phyloP scores from a whole-genome alignment of 2,113 vertebrate genomes.

The Pungitius pungitius region DNA sequence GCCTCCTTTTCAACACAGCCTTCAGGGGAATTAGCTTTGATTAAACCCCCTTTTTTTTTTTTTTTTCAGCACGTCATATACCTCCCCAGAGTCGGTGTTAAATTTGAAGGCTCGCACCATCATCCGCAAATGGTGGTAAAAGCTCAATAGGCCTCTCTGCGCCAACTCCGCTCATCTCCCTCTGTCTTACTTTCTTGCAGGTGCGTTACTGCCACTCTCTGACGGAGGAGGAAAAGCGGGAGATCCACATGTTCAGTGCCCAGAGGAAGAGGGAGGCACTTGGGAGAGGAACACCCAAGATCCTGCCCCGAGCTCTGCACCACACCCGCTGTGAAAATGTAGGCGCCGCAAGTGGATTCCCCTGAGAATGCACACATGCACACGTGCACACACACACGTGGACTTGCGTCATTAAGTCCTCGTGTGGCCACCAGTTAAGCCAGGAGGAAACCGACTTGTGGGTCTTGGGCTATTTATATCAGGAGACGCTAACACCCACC shows the following conservation, averaged over 20 bases:
- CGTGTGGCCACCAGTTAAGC: conserved; percentile 24
- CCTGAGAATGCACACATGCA: not conserved
- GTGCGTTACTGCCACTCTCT: conserved; percentile 94
- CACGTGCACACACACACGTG: conserved; percentile 11
- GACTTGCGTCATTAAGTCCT: conserved; percentile 16
- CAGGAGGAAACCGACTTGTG: conserved; percentile 40
- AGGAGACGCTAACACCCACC: conserved; percentile 27
- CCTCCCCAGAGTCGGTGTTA: conserved; percentile 9
- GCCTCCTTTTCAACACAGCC: conserved; percentile 55
- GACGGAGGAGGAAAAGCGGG: conserved; percentile 93
- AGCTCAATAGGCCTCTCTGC: not conserved
- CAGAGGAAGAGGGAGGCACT: conserved; percentile 96
- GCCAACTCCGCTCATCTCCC: conserved; percentile 8
- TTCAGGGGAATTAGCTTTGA: conserved; percentile 45
- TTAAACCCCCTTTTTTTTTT: conserved; percentile 43
- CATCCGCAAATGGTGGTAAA: conserved; percentile 11
- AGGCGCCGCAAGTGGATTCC: conserved; percentile 46
- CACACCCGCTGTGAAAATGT: conserved; percentile 91
- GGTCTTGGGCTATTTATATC: conserved; percentile 60
- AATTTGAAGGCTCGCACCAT: conserved; percentile 46
- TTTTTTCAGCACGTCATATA: conserved; percentile 14
- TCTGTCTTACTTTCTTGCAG: conserved; percentile 78
- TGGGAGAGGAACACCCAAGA: conserved; percentile 90
- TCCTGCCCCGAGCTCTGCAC: conserved; percentile 87
- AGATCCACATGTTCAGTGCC: conserved; percentile 92